A percentile compares a stretch with the other conserved stretches of the same genome.
These are phyloP conservation scores for Vollenhovia emeryi DNA, from an alignment of 1,140 invertebrate species.

Conservation along the genomic window DNA sequence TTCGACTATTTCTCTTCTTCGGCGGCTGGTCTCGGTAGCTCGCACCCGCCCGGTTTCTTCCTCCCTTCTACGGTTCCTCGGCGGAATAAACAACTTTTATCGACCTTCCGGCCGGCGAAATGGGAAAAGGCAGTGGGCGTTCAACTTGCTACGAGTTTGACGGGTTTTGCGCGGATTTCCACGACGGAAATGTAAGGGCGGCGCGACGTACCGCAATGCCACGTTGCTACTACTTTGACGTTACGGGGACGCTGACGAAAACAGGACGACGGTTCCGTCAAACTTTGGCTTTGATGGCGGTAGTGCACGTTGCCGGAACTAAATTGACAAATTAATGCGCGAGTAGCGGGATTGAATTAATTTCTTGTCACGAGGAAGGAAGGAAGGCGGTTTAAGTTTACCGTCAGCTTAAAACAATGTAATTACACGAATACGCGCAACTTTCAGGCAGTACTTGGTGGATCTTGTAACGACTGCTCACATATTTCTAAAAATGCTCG, in stretches of 20 bases:
- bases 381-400: constrained; percentile 36
- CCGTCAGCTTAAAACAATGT: constrained; percentile 2
- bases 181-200: constrained; percentile 71
- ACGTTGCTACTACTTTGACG: constrained; percentile 64
- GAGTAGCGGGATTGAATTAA: constrained; percentile 62
- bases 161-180: constrained; percentile 74
- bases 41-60: constrained; percentile 57
- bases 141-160: constrained; percentile 75
- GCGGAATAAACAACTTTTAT: constrained; percentile 81
- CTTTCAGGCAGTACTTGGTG: constrained; percentile 90
- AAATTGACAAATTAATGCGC: constrained; percentile 65
- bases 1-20: constrained; percentile 57
- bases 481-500: constrained; percentile 96
- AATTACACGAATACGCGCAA: not conserved
- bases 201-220: constrained; percentile 58
- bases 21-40: constrained; percentile 26
- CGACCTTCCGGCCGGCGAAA: constrained; percentile 75
- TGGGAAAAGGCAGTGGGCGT: constrained; percentile 75
- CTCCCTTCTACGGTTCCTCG: constrained; percentile 62
- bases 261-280: constrained; percentile 57
- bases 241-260: constrained; percentile 65
- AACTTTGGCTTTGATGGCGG: constrained; percentile 62
- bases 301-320: constrained; percentile 41
- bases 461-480: constrained; percentile 96
- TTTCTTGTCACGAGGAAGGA: constrained; percentile 48